Evolutionary conservation across 2,888 invertebrate genomes (phyloP), one percentile per base, ranked within the genome.

Genomic region (Falcaria lacertinaria): DNA sequence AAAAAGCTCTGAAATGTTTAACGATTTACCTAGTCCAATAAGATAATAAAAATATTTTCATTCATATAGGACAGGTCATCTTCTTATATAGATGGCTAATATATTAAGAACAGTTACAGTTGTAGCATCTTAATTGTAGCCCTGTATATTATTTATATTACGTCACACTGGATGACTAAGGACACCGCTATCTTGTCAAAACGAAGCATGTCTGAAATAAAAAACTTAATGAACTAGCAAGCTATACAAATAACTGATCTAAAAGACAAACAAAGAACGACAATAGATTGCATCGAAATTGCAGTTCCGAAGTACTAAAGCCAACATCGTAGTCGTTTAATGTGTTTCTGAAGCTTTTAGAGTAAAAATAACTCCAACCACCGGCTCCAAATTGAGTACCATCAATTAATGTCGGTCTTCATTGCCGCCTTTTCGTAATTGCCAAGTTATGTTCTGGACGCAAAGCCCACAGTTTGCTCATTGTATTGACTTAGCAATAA

Each of bases 401-500:
- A 36, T 36, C 35, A 37, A 22, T 37, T 37, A 37, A 37, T 22
- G 37, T 11, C 37, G 15, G 37, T 15, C 28, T 28, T 28, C 37
- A 37, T 37, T 37, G 37, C 37, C 7, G 36, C 22, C 35, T 22
- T 43, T 43, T 43, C 37, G 46, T 38, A 43, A 46, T 43, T 35
- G 34, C 39, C 13, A 35, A 39, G 34, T 46, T 46, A 43, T 38
- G 38, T 43, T 46, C 41, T 34, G 43, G 52, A 47, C 48, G 45
- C 34, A 44, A 48, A 22, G 44, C 48, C 45, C 44, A 52, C 22
- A 43, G 40, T 37, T 37, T 37, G 22, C 22, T 15, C 47, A 58
- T 51, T 52, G 55, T 82, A 82, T 82, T 77, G 80, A 72, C 69
- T 77, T 60, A 52, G 69, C 63, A 70, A 73, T 83, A 83, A 81